Base-by-base conservation (phyloP, 1,140 invertebrate genomes). In the Tetramorium simillimum region DNA sequence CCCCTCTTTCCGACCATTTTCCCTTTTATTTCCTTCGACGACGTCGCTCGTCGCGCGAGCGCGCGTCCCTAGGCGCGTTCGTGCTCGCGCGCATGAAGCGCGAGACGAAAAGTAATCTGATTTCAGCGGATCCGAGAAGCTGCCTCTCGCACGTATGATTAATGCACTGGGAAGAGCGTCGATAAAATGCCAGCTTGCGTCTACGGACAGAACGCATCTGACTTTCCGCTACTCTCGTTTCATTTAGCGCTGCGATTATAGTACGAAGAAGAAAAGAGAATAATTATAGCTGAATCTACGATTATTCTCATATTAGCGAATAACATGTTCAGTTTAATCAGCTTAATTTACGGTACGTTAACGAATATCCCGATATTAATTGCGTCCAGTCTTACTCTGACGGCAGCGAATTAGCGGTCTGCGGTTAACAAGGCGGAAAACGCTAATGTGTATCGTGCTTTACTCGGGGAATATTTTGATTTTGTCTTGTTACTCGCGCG, bases 91-190 rank as follows among this genome's bases (percentile, higher is more conserved):
- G n/a, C 46, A 14, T n/a, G 24, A 82, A 56, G 51, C 46, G 28
- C 43, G 53, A 82, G 67, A 60, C 21, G 53, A 58, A 46, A 73
- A 60, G 24, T 75, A 84, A 84, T 84, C 53, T 75, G 28, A 84
- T 84, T 75, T 75, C 80, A 73, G 28, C 18, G 67, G 18, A 73
- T 73, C 21, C 5, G 53, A 56, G n/a, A 56, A 70, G 77, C 78
- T 33, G 49, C 10, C 69, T 46, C 40, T 56, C 46, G 24, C 24
- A 46, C 24, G 24, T 73, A 43, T 60, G 80, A 73, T 73, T 60
- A 73, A 84, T 73, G 40, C 49, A 24, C 69, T 21, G 24, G 75
- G n/a, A 43, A 62, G 69, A n/a, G 40, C 14, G 24, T 46, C 80
- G 67, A 82, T 81, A 43, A 82, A 82, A 73, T 33, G 18, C 37